Evolutionary conservation across 1,140 invertebrate species (phyloP).

Genomic region (Drosophila erecta): DNA sequence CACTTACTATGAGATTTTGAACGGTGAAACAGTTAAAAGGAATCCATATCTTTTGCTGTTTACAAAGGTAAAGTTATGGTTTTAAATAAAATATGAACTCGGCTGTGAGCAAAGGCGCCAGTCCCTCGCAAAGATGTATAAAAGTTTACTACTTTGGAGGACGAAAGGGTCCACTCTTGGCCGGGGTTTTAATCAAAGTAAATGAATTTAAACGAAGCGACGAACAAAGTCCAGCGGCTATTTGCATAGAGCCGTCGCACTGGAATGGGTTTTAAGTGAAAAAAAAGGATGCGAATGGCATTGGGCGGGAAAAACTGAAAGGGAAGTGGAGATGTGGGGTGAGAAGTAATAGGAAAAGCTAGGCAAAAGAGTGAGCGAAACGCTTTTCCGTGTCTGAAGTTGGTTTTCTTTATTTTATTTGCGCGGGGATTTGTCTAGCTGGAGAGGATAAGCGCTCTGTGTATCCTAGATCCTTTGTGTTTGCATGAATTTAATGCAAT

Average conservation of each 20-base stretch:
- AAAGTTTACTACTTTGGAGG: slow-evolving; percentile 36
- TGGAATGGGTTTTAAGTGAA: slow-evolving; percentile 79
- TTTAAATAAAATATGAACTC: slow-evolving; percentile 64
- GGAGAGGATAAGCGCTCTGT: slow-evolving; percentile 74
- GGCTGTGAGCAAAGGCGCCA: slow-evolving; percentile 2
- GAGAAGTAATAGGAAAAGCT: slow-evolving; percentile 34
- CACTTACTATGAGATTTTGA: no score
- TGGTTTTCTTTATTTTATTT: slow-evolving; percentile 75
- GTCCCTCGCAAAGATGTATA: slow-evolving; percentile 19
- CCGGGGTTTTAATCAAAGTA: slow-evolving; percentile 74
- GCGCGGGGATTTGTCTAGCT: slow-evolving; percentile 76
- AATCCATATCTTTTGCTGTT: background rate
- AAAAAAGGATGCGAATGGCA: slow-evolving; percentile 72
- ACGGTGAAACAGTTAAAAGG: background rate
- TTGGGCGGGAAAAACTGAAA: slow-evolving; percentile 10
- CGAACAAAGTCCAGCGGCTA: slow-evolving; percentile 64
- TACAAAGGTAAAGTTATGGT: slow-evolving; percentile 46
- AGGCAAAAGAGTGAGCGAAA: slow-evolving; percentile 26
- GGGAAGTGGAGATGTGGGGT: slow-evolving; percentile 7
- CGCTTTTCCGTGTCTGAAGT: slow-evolving; percentile 41
- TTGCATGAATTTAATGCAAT: slow-evolving; percentile 82
- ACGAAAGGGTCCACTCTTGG: slow-evolving; percentile 26
- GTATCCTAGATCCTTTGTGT: slow-evolving; percentile 80
- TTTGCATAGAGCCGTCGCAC: slow-evolving; percentile 71
- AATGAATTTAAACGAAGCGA: slow-evolving; percentile 82